phyloP scores from a whole-genome alignment of 2,797 vertebrate genomes.

The Neostethus bicornis region DNA sequence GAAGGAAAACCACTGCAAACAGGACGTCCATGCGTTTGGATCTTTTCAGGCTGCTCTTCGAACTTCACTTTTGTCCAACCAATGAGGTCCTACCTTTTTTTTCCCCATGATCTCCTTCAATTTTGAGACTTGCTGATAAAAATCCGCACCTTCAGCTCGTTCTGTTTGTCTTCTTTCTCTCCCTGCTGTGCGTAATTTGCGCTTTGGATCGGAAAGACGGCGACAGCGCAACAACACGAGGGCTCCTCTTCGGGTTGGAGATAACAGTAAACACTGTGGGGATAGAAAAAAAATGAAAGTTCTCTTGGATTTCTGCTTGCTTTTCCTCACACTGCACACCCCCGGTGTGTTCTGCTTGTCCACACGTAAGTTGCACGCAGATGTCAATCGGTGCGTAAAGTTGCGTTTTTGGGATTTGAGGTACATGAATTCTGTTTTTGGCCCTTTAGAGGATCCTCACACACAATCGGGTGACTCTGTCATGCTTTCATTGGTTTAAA shows the following conservation, averaged over 20 bases:
- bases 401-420: slow-evolving; percentile 8
- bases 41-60: slow-evolving; percentile 22
- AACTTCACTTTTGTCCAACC: slow-evolving; percentile 37
- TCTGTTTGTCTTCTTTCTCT: slow-evolving; percentile 39
- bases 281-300: slow-evolving; percentile 76
- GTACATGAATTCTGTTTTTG: neutral
- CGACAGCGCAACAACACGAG: slow-evolving; percentile 58
- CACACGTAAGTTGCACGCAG: slow-evolving; percentile 80
- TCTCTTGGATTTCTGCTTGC: slow-evolving; percentile 56
- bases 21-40: slow-evolving; percentile 50
- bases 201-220: slow-evolving; percentile 37
- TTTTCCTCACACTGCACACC: slow-evolving; percentile 70
- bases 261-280: slow-evolving; percentile 13
- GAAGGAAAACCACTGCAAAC: slow-evolving; percentile 75
- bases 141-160: slow-evolving; percentile 13
- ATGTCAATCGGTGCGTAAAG: slow-evolving; percentile 59
- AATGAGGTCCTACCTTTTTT: slow-evolving; percentile 38
- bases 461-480: slow-evolving; percentile 24
- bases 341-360: slow-evolving; percentile 78
- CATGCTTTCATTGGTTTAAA: slow-evolving; percentile 9
- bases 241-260: slow-evolving; percentile 32
- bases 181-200: slow-evolving; percentile 60
- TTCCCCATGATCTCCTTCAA: slow-evolving; percentile 18
- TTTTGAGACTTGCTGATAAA: slow-evolving; percentile 38
- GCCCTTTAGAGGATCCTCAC: slow-evolving; percentile 13